phyloP scores from a whole-genome alignment of 1,140 invertebrate genomes.

The Caerostris darwini region DNA sequence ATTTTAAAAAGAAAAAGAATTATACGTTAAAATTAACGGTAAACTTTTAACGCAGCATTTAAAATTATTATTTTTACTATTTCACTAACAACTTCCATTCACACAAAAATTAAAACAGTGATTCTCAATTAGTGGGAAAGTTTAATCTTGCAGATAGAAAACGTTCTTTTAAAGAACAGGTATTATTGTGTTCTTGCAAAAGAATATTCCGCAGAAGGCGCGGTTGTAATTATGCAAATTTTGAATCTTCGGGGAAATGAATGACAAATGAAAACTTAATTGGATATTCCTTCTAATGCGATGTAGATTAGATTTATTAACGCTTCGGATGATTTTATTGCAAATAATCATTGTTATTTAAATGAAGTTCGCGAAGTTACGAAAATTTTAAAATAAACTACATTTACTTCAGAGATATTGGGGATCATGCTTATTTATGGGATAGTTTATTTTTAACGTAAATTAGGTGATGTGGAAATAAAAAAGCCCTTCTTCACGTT shows the following conservation, averaged over 20 bases:
- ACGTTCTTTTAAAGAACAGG: not conserved
- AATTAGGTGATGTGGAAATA: no score
- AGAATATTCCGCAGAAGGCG: not conserved
- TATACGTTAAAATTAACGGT: no score
- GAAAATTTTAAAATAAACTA: slow-evolving; percentile 14
- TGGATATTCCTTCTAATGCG: slow-evolving; percentile 20
- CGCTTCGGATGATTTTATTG: slow-evolving; percentile 23
- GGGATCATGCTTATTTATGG: no score
- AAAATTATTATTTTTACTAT: no score
- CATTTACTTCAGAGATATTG: not conserved
- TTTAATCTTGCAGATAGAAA: slow-evolving; percentile 13
- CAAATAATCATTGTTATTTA: slow-evolving; percentile 12
- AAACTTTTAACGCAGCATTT: no score
- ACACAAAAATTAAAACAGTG: not conserved
- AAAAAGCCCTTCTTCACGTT: no score
- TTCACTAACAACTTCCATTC: no score
- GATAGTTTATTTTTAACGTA: no score
- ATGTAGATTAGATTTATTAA: slow-evolving; percentile 36
- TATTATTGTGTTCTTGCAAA: not conserved
- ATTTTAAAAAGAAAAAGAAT: no score
- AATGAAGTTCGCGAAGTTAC: not conserved
- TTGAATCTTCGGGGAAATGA: not conserved
- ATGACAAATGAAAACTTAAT: slow-evolving; percentile 33
- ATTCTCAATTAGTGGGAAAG: slow-evolving; percentile 15
- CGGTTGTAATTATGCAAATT: slow-evolving; percentile 1